Evolutionary conservation across 2,888 invertebrate species (phyloP), one percentile per base, ranked within the genome.

Genomic region (Apodemia hepburni): DNA sequence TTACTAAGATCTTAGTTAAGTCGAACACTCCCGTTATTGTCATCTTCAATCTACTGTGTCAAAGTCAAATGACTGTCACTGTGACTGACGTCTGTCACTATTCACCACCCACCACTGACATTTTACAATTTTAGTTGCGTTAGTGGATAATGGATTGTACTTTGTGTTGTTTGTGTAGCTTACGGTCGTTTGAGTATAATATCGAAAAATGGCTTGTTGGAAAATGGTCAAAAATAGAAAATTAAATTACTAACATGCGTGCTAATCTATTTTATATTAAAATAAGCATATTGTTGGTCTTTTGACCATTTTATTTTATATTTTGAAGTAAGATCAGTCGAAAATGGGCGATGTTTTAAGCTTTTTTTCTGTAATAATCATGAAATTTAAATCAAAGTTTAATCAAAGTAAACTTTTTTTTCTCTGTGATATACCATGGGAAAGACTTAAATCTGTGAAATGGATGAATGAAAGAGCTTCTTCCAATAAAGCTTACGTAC

Each of bases 391-490:
- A 85, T 88, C 90, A 76, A 91, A 90, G 80, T 87, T 87, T 76
- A 86, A 86, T 78, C 82, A 89, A 74, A 90, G 84, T 78, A 87
- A 87, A 74, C 76, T 87, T 75, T 84, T 83, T 83, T 88, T 90
- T 70, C 84, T 87, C 72, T 87, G 76, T 73, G 84, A 89, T 81
- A 74, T 88, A 73, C 86, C 88, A 33, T 87, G 86, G 89, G 82
- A 88, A 70, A 89, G 80, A 73, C 76, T 91, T 18, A 88, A 85
- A 71, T 65, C 80, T 59, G 92, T 95, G 63, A 94, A 95, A 87
- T 97, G 97, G 97, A 97, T 95, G 94, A 97, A 97, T 87, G 92
- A 93, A 73, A 93, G 93, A 77, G 96, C 97, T 60, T 91, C 92
- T 64, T 92, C 94, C 42, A 94, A 95, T 77, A 94, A 94, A 82